Base-by-base conservation (phyloP, 2,888 invertebrate genomes). In the Boloria euphrosyne region DNA sequence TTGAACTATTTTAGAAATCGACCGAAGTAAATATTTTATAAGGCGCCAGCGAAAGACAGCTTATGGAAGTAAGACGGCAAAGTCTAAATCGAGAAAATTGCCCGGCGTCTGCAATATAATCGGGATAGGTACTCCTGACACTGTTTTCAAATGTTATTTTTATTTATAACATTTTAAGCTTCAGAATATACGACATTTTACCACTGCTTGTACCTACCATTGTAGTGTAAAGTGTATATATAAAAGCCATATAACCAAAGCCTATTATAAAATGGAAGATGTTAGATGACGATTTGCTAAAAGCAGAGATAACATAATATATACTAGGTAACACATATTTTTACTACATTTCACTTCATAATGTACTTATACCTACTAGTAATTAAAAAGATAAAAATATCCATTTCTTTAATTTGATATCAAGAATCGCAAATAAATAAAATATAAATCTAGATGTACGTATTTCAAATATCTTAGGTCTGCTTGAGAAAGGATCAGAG, bases 401-500 rank as follows among this genome's bases (percentile, higher is more conserved):
- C 5, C 6, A 17, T 55, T 49, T 47, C 44, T 46, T 54, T 61
- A 62, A 66, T 46, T 16, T 50, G 6, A 17, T 49, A 17, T 27
- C 17, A 38, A 49, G 13, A 44, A 59, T 50, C 17, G 16, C 31
- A 6, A 61, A 47, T 53, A 51, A 58, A 53, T 57, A 46, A 61
- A 53, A 67, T 47, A 14, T 53, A 61, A 46, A 67, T 61, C 55
- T 57, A 54, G 51, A 27, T 49, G 47, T 60, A 64, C 58, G 63
- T 63, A 54, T 63, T 65, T 22, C 54, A 68, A 69, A 71, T 70
- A 66, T 71, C 70, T 74, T 68, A 72, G 71, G 67, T 74, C 73
- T 77, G 74, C 76, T 80, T 78, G 73, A 78, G 76, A 80, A 76
- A 78, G 81, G 81, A 80, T 84, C 80, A 76, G 78, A 79, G 80